phyloP scores from a whole-genome alignment of 30 jellyfish, hydroid and myxozoan genomes.

The Cassiopea xamachana region DNA sequence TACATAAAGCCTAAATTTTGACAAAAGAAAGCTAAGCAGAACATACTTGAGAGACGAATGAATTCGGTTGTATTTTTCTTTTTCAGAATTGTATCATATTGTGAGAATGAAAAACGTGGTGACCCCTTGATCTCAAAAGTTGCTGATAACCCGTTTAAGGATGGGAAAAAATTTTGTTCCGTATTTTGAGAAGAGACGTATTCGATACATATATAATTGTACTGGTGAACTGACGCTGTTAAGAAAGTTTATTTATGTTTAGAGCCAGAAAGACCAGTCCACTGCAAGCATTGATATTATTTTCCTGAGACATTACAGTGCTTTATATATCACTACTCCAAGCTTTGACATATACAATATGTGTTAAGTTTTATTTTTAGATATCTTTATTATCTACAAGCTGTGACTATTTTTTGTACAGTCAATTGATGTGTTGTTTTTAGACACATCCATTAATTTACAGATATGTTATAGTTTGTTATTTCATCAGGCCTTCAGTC shows the following conservation, averaged over 20 bases:
- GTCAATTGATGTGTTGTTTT: too few species aligned
- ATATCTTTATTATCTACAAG: too few species aligned
- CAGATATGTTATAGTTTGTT: too few species aligned
- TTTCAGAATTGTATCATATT: slow-evolving; percentile 79
- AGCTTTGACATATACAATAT: too few species aligned
- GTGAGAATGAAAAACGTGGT: slow-evolving; percentile 80
- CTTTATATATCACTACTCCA: too few species aligned
- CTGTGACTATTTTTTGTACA: too few species aligned
- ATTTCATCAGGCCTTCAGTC: too few species aligned
- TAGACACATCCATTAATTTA: too few species aligned
- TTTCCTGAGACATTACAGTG: neutral
- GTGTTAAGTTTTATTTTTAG: too few species aligned
- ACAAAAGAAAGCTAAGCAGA: neutral
- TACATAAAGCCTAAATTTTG: too few species aligned
- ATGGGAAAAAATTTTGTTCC: slow-evolving; percentile 61
- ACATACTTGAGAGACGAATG: neutral
- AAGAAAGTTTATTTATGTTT: neutral
- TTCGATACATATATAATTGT: neutral
- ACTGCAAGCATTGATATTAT: neutral
- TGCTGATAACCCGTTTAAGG: slow-evolving; percentile 90
- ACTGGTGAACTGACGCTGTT: neutral
- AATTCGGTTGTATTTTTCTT: neutral
- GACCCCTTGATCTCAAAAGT: slow-evolving; percentile 83
- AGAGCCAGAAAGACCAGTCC: neutral
- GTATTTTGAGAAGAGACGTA: slow-evolving; percentile 23